phyloP scores from a whole-genome alignment of 2,888 invertebrate species.

The Choristoneura rosaceana region DNA sequence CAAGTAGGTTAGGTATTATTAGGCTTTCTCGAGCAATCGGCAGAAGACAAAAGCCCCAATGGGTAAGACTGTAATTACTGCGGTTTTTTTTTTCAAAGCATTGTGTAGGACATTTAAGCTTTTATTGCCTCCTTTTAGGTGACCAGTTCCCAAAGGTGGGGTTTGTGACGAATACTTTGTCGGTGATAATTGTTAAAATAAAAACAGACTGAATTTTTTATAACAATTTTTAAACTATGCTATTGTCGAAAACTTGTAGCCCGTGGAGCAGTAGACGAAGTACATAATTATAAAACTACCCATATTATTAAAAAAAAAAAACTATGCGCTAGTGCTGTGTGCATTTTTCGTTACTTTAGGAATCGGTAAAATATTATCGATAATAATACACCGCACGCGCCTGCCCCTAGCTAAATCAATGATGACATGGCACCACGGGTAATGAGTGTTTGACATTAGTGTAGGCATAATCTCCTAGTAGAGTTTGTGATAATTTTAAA shows the following conservation, averaged over 20 bases:
- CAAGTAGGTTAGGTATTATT: background rate
- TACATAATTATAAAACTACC: no score
- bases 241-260: no score
- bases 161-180: background rate
- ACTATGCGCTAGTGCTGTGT: no score
- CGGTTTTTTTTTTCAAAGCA: background rate
- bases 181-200: background rate
- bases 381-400: no score
- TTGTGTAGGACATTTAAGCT: background rate
- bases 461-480: constrained; percentile 5
- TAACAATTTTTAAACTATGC: constrained; percentile 4
- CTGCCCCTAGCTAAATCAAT: no score
- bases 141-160: background rate
- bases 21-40: background rate
- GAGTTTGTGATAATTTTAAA: constrained; percentile 3
- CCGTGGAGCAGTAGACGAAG: no score
- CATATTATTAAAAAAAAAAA: no score
- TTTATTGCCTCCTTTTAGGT: background rate
- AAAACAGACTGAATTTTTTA: constrained; percentile 23
- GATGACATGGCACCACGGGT: no score
- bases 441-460: no score
- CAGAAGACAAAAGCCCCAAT: background rate
- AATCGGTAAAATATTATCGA: no score
- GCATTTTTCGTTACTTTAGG: no score
- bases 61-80: background rate